Evolutionary conservation across 2,113 vertebrate species (phyloP).

Genomic region (Hippoglossus stenolepis): DNA sequence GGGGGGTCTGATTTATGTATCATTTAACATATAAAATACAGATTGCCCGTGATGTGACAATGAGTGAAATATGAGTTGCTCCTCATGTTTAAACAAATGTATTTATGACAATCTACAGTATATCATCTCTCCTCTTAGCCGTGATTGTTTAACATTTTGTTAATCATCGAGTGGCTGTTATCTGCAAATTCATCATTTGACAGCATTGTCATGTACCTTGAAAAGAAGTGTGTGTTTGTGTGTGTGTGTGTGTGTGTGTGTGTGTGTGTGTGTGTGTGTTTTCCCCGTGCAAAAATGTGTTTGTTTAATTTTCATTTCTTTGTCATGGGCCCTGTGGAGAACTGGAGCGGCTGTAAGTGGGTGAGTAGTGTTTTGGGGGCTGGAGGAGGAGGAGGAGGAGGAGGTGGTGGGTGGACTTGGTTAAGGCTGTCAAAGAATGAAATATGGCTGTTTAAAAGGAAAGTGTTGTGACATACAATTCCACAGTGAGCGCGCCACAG

Average conservation of each 20-base stretch:
- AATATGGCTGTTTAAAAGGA: slow-evolving; percentile 67
- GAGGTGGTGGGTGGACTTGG: slow-evolving; percentile 27
- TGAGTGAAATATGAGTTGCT: background rate
- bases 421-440: slow-evolving; percentile 56
- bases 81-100: background rate
- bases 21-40: slow-evolving; percentile 14
- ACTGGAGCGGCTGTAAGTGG: slow-evolving; percentile 26
- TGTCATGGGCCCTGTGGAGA: slow-evolving; percentile 14
- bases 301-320: slow-evolving; percentile 17
- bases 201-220: background rate
- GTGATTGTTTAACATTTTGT: background rate
- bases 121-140: background rate
- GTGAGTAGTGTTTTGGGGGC: background rate
- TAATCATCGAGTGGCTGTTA: background rate
- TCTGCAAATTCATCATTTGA: background rate
- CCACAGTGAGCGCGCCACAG: slow-evolving; percentile 46
- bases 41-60: slow-evolving; percentile 21
- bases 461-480: slow-evolving; percentile 73
- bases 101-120: background rate
- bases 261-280: background rate
- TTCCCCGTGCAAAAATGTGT: slow-evolving; percentile 3
- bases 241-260: background rate
- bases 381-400: background rate
- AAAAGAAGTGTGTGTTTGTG: background rate
- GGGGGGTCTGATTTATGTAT: slow-evolving; percentile 27